Evolutionary conservation across 2,888 invertebrate species (phyloP).

Genomic region (Beris chalybata): DNA sequence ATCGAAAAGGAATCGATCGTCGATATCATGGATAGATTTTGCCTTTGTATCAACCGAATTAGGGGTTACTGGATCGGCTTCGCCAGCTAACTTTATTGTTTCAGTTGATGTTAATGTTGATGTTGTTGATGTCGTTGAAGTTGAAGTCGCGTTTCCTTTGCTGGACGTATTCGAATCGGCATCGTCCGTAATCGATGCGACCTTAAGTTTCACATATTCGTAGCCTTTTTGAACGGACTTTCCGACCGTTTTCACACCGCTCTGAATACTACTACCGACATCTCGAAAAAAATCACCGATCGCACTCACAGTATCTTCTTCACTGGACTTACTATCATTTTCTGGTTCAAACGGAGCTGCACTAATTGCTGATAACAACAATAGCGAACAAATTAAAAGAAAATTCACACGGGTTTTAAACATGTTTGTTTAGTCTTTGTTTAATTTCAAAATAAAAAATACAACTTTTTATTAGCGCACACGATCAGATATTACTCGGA

Average conservation of each 20-base stretch:
- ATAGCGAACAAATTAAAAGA: too few relatives aligned
- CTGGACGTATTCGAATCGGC: neutral
- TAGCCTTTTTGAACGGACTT: slow-evolving; percentile 46
- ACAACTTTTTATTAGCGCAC: neutral
- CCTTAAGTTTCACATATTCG: slow-evolving; percentile 22
- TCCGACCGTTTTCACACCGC: slow-evolving; percentile 46
- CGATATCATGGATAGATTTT: slow-evolving; percentile 1
- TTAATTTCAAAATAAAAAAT: neutral
- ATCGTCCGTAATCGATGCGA: slow-evolving; percentile 16
- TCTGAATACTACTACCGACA: slow-evolving; percentile 49
- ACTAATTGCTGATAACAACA: too few relatives aligned
- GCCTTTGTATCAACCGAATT: neutral
- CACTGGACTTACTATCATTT: slow-evolving; percentile 16
- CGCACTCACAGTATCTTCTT: slow-evolving; percentile 5
- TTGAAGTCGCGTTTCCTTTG: too few relatives aligned
- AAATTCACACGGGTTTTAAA: too few relatives aligned
- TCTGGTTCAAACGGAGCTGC: neutral
- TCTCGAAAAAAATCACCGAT: slow-evolving; percentile 33
- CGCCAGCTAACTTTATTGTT: neutral
- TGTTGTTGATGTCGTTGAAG: too few relatives aligned
- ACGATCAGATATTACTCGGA: neutral
- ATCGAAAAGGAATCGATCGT: slow-evolving; percentile 26
- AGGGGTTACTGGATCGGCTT: neutral
- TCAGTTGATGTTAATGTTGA: too few relatives aligned
- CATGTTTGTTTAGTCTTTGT: neutral